A percentile compares a stretch with the other conserved stretches of the same genome.
phyloP scores from a whole-genome alignment of 2,113 vertebrate genomes.

The Microtus richardsoni region DNA sequence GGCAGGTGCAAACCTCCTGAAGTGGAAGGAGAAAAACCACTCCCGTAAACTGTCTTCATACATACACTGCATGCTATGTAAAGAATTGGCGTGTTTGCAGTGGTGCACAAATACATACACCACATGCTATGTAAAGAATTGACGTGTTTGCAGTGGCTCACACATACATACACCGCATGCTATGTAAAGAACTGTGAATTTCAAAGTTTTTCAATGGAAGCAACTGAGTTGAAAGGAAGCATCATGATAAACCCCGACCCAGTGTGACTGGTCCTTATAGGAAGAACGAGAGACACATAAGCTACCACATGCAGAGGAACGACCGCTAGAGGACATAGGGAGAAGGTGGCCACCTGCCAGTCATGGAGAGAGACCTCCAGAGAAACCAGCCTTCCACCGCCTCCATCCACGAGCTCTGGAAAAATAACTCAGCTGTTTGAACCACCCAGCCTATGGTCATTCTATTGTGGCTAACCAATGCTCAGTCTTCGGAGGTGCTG shows the following conservation, averaged over 20 bases:
- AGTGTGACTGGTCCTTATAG: neutral
- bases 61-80: too few species aligned
- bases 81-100: too few species aligned
- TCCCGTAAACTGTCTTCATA: too few species aligned
- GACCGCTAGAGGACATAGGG: fast-evolving
- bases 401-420: neutral
- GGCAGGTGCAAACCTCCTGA: neutral
- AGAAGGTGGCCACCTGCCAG: neutral
- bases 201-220: neutral
- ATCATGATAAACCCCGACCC: neutral
- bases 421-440: neutral
- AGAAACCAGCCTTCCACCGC: neutral
- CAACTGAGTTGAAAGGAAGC: neutral
- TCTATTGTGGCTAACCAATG: too few species aligned
- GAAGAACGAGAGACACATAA: neutral
- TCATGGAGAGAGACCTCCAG: neutral
- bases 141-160: neutral
- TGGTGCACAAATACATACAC: too few species aligned
- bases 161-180: too few species aligned
- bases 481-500: neutral
- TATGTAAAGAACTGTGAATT: too few species aligned
- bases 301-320: neutral
- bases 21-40: neutral
- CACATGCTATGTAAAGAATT: too few species aligned
- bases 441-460: too few species aligned